These are phyloP conservation scores for Epizoanthus scotinus DNA, from an alignment of 92 coral and sea anemone genomes.

Conservation along the genomic window DNA sequence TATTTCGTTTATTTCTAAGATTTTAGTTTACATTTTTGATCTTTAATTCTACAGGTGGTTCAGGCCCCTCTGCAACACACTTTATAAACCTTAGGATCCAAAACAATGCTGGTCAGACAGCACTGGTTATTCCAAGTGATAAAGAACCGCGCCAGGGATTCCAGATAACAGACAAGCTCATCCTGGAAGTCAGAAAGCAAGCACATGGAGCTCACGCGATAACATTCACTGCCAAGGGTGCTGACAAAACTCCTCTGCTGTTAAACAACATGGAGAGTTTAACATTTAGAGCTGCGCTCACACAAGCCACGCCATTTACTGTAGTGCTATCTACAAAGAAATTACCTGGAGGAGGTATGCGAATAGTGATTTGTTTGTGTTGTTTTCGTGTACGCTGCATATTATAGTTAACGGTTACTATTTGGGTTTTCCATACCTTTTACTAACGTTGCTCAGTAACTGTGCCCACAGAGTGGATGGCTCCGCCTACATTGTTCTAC, in stretches of 20 bases:
- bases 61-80: constrained; percentile 48
- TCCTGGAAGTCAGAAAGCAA: constrained; percentile 57
- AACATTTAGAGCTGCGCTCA: constrained; percentile 59
- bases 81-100: constrained; percentile 55
- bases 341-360: constrained; percentile 69
- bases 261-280: constrained; percentile 67
- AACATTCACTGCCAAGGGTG: constrained; percentile 68
- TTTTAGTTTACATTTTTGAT: background rate
- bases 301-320: constrained; percentile 44
- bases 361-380: background rate
- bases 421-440: too few species aligned
- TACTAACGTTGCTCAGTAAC: too few species aligned
- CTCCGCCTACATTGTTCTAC: too few species aligned
- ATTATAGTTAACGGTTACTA: too few species aligned
- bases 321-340: constrained; percentile 54
- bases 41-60: constrained; percentile 49
- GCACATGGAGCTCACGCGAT: constrained; percentile 48
- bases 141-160: constrained; percentile 44
- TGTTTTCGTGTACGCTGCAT: too few species aligned
- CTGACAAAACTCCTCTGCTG: constrained; percentile 53
- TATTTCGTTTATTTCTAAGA: background rate
- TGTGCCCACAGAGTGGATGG: too few species aligned
- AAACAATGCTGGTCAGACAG: constrained; percentile 65
- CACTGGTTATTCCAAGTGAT: constrained; percentile 56
- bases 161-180: constrained; percentile 55